Base-by-base conservation (phyloP, 2,113 vertebrate species). In the Climacteris rufus region DNA sequence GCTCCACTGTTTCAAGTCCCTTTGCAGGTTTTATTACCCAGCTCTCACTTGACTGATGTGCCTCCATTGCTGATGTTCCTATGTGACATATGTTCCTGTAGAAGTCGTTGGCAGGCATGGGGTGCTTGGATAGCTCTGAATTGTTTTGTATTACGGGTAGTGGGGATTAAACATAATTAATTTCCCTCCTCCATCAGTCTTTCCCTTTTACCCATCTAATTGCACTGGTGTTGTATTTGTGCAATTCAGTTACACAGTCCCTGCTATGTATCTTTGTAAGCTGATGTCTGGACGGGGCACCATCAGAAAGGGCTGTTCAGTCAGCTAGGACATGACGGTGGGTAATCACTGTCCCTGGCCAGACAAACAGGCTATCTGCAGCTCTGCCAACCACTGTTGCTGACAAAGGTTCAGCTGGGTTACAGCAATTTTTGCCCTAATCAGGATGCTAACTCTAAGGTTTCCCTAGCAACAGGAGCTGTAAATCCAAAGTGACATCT, bases 401-500 rank as follows among this genome's bases (percentile, higher is more conserved):
- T 90, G 81, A 96, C 94, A 79, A 95, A 97, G 77, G 87, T 96
- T 88, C 75, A 70, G 21, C 53, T 65, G 63, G 75, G 53, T 93
- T 89, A 87, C 37, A 76, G 77, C 53, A 70, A 65, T 60, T 91
- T 94, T 74, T 96, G 59, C 68, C 95, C 85, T 93, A 80, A 91
- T 88, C 78, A 66, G 52, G 63, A 90, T 88, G 85, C 45, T 94
- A 86, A 93, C 68, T 92, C 79, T 54, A 76, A 95, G 74, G 97
- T 98, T 98, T 96, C 97, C 97, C 82, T 98, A 95, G 97, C 96
- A 98, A 98, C 98, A 92, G 83, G 28, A 96, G 64, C 82, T 0
- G 0, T 63, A 78, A 95, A 93, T 94, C 94, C 50, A 27, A 87
- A 94, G 82, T 94, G 90, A 92, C 82, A 83, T 94, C 65, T 97